Evolutionary conservation across 2,888 invertebrate genomes (phyloP).

Genomic region (Ceriagrion tenellum): DNA sequence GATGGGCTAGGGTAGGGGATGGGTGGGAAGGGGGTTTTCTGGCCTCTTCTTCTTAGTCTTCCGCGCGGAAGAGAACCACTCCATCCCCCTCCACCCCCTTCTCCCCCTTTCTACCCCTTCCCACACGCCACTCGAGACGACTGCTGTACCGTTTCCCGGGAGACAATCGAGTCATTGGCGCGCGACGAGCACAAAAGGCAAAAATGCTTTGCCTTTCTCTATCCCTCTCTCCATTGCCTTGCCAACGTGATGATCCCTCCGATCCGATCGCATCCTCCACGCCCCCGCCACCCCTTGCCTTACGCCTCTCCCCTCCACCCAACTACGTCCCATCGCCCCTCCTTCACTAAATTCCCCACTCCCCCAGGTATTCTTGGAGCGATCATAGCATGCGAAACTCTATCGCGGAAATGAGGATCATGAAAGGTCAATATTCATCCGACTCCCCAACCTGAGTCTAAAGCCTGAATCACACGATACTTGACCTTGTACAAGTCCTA

Average conservation of each 20-base stretch:
- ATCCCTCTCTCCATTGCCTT: background rate
- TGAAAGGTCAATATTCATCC: too few species aligned
- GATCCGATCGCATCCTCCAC: background rate
- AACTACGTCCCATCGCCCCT: background rate
- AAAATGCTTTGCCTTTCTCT: background rate
- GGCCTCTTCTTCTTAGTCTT: background rate
- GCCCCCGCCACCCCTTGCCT: too few species aligned
- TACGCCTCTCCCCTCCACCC: too few species aligned
- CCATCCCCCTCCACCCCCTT: too few species aligned
- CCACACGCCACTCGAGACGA: background rate
- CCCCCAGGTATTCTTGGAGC: background rate
- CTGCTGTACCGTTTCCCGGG: conserved; percentile 50
- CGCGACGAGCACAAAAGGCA: conserved; percentile 20
- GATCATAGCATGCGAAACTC: background rate
- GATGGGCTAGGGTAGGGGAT: too few species aligned
- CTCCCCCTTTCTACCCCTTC: too few species aligned
- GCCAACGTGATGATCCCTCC: background rate
- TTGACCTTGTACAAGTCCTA: too few species aligned
- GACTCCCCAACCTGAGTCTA: too few species aligned
- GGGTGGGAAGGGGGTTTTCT: background rate
- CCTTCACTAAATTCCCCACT: background rate
- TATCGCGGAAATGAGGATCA: too few species aligned
- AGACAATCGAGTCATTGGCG: background rate
- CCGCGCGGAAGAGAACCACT: background rate
- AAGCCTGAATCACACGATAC: too few species aligned